Evolutionary conservation across 2,797 vertebrate species (phyloP).

Genomic region (Oreonectes daqikongensis): DNA sequence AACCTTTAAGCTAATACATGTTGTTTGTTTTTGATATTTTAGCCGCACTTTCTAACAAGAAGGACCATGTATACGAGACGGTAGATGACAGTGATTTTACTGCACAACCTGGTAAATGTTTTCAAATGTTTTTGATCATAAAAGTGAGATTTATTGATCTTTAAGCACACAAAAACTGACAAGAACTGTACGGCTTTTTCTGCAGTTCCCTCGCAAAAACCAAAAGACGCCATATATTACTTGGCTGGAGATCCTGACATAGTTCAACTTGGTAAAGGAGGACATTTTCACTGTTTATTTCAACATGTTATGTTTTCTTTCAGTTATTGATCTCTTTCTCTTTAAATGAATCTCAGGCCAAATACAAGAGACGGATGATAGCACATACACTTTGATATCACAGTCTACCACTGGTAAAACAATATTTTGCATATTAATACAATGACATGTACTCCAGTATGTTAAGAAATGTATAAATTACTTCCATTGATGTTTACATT

Average conservation of each 20-base stretch:
- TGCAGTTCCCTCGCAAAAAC: not conserved
- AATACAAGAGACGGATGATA: not conserved
- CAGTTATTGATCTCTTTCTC: not conserved
- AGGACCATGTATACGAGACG: constrained; percentile 6
- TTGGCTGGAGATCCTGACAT: constrained; percentile 2
- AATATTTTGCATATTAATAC: not conserved
- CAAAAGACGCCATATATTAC: not conserved
- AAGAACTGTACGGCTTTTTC: not conserved
- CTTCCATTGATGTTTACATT: not conserved
- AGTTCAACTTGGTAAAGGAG: constrained; percentile 6
- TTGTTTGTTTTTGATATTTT: not conserved
- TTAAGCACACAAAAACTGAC: too few relatives aligned
- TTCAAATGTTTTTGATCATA: not conserved
- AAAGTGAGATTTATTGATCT: not conserved
- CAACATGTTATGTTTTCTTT: not conserved
- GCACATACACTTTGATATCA: not conserved
- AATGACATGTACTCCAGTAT: not conserved
- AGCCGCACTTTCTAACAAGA: not conserved
- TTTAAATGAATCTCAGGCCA: not conserved
- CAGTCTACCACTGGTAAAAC: not conserved
- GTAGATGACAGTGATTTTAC: not conserved
- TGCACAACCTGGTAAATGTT: constrained; percentile 5
- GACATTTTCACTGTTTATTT: not conserved
- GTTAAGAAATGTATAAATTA: not conserved
- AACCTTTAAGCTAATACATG: not conserved